Base-by-base conservation (phyloP, 2,888 invertebrate species). In the Tachina fera region DNA sequence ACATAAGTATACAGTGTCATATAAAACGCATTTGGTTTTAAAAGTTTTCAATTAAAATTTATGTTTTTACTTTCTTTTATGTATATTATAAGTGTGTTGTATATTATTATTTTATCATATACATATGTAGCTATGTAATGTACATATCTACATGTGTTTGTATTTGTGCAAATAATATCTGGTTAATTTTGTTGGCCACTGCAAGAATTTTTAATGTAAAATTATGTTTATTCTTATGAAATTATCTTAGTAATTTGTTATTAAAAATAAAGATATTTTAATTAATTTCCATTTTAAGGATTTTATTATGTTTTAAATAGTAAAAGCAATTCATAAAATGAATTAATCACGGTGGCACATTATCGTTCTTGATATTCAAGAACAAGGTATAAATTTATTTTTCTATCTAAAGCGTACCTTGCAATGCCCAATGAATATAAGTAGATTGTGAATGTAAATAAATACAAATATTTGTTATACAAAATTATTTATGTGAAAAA, bases 271-370 rank as follows among this genome's bases (percentile, higher is more conserved):
- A 39, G 22, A 63, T 3, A 51, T 22, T 53, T 19, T 75, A 13
- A 45, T 65, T 56, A 16, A 31, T 31, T 14, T 49, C n/a, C 60
- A 31, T 68, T 53, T 53, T 45, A 47, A 60, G 2, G 10, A 58
- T 41, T 79, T 71, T 79, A 71, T 71, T 78, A 71, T 71, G 71
- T 79, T 79, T 5, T 79, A 79, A 71, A 63, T 79, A 71, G 71
- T 71, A 70, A 78, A 63, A 70, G 16, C 9, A 43, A 60, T n/a
- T 58, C n/a, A 53, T n/a, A 60, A 70, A 47, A 19, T 31, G 39
- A 56, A 47, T 67, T 65, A 19, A 51, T 60, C 58, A 51, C 13
- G 13, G 41, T 39, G 39, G 13, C 13, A 60, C 14, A 65, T 13
- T 13, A 9, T 45, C 14, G 10, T 47, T 31, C 31, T 16, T 67